Base-by-base conservation (phyloP, 1,140 invertebrate genomes). In the Halesus radiatus region DNA sequence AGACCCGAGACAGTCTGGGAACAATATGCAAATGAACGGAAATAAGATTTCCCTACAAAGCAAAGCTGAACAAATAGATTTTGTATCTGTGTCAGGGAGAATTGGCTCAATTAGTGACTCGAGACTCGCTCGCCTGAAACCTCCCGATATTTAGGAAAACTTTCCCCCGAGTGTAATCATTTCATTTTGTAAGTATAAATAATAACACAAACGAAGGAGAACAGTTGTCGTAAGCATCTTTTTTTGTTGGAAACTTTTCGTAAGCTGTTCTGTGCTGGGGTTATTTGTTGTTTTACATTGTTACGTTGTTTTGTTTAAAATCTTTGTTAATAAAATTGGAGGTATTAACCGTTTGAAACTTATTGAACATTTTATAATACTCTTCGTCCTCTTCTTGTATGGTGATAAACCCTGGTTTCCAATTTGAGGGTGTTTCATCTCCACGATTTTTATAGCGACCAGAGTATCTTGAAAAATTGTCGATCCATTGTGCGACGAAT, bases 21-120 rank as follows among this genome's bases (percentile, higher is more conserved):
- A 45, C 37, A 56, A 20, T 56, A 56, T 56, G 54, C 54, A 56
- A 56, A 56, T 56, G 54, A 56, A 56, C n/a, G 20, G 54, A 56
- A 56, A 56, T 56, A 56, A 56, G 54, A 56, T 56, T 56, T 22
- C 10, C 54, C n/a, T 56, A 18, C 54, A 56, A 56, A 56, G 54
- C 54, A 18, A 22, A 18, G 20, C n/a, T 20, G 54, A 56, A 20
- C 54, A 56, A 56, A 56, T 56, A 56, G 54, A 56, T 56, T 56
- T 56, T 20, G 54, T 56, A 56, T 56, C 54, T n/a, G 54, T 56
- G 54, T 56, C 54, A 18, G 54, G 10, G 54, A 56, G 20, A 56
- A 56, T 56, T 56, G 54, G 54, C n/a, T 56, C 54, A 56, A 56
- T 56, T 56, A 56, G 54, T 13, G 20, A 22, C n/a, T 56, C 20